Base-by-base conservation (phyloP, 2,797 vertebrate species). In the Harpagifer antarcticus region DNA sequence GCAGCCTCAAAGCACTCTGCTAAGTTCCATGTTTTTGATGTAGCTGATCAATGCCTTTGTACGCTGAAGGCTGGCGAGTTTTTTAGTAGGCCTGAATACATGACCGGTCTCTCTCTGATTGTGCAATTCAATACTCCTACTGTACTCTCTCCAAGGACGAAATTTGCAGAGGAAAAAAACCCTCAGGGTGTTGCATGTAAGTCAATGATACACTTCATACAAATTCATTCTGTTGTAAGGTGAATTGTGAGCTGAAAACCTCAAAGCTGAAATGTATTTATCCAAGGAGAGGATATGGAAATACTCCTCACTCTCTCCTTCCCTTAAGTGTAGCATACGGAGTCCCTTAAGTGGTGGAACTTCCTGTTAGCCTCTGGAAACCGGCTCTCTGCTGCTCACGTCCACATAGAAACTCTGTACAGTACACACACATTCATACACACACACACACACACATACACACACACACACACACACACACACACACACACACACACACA, bases 121-220 rank as follows among this genome's bases (percentile, higher is more conserved):
- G 55, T 85, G 71, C 59, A 76, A 80, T 74, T 85, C 68, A 77
- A 79, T 74, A 49, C 67, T 76, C 53, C 31, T 73, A 76, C 76
- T 84, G 88, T 82, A 72, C 72, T 49, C 64, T 72, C 79, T 78
- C 70, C 71, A 70, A 78, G 81, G 88, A 84, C 83, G 82, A 83
- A 81, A 88, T 86, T 66, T 82, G 40, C 68, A 2, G 12, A 72
- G 68, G 69, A 63, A 71, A 83, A 57, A 84, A 59, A 75, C 33
- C 68, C 76, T 82, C 76, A 74, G 78, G 83, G 75, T 82, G 67
- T 72, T 88, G 75, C 73, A 80, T 86, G 82, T 87, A 86, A 90
- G 86, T 89, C 88, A 91, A 86, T 91, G 86, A 88, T 86, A 90
- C 84, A 82, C 84, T 86, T 85, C 72, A 88, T 87, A 80, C 79